Percentiles rank a stretch among this genome's conserved stretches.
Conservation (phyloP, 2,113 vertebrate species). For the Lycocorax pyrrhopterus region DNA sequence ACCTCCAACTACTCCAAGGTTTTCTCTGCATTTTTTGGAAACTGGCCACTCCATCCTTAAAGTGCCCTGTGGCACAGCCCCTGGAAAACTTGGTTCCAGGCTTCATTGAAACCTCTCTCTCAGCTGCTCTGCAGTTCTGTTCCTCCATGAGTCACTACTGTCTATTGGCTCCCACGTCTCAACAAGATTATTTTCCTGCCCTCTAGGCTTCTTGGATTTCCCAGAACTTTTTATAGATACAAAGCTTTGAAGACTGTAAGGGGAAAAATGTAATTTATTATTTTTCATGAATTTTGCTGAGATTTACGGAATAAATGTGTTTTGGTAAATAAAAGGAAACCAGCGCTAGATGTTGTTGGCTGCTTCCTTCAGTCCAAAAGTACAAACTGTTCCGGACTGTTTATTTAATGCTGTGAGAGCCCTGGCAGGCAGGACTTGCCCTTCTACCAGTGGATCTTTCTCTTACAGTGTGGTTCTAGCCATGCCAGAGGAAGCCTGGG, state of each 20-base stretch:
- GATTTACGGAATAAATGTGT: neutral
- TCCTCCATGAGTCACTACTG: neutral
- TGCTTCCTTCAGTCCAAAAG: neutral
- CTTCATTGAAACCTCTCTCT: neutral
- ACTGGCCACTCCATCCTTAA: neutral
- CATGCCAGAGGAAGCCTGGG: neutral
- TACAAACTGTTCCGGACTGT: neutral
- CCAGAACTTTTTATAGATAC: neutral
- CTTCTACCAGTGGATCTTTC: neutral
- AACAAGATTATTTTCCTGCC: neutral
- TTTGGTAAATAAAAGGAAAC: neutral
- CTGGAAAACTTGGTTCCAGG: neutral
- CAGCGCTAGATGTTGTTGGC: neutral
- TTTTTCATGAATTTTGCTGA: constrained; percentile 2
- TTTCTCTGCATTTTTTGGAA: neutral
- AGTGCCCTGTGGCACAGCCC: neutral
- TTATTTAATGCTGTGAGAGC: neutral
- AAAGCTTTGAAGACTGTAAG: neutral
- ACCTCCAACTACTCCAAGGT: neutral
- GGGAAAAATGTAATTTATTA: neutral
- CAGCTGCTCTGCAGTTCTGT: neutral
- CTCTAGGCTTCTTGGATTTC: neutral
- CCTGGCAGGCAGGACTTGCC: neutral
- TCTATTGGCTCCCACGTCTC: neutral
- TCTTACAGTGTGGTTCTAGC: neutral